Evolutionary conservation across 2,888 invertebrate genomes (phyloP).

Genomic region (Pandemis heparana): DNA sequence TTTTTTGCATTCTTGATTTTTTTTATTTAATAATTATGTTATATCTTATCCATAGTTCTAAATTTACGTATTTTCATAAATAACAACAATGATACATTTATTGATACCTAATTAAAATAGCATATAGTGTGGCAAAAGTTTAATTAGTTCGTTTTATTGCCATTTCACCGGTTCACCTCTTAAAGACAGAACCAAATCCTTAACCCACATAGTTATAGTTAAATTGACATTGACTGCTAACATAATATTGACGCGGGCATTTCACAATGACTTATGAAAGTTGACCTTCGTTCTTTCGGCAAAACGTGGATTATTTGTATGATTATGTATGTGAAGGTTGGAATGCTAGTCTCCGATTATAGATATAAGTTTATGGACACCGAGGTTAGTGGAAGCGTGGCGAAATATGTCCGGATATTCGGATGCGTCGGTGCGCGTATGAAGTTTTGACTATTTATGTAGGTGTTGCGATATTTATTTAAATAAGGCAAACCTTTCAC

Average conservation of each 20-base stretch:
- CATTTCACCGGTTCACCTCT: conserved; percentile 15
- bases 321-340: conserved; percentile 29
- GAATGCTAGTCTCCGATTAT: conserved; percentile 17
- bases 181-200: conserved; percentile 44
- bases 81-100: too few species aligned
- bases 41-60: too few species aligned
- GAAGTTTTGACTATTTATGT: background rate
- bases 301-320: conserved; percentile 37
- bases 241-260: conserved; percentile 56
- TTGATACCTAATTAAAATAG: too few species aligned
- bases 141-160: background rate
- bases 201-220: conserved; percentile 56
- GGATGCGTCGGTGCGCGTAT: background rate
- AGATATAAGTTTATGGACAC: conserved; percentile 2
- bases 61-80: too few species aligned
- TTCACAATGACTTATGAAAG: conserved; percentile 61
- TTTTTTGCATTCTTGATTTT: too few species aligned
- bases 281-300: conserved; percentile 51
- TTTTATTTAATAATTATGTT: too few species aligned
- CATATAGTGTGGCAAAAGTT: background rate
- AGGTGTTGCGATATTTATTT: background rate
- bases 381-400: conserved; percentile 13
- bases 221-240: conserved; percentile 54
- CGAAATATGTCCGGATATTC: conserved; percentile 19
- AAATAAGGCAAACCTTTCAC: background rate